phyloP scores from a whole-genome alignment of 2,797 vertebrate genomes.

The Mallotus villosus region DNA sequence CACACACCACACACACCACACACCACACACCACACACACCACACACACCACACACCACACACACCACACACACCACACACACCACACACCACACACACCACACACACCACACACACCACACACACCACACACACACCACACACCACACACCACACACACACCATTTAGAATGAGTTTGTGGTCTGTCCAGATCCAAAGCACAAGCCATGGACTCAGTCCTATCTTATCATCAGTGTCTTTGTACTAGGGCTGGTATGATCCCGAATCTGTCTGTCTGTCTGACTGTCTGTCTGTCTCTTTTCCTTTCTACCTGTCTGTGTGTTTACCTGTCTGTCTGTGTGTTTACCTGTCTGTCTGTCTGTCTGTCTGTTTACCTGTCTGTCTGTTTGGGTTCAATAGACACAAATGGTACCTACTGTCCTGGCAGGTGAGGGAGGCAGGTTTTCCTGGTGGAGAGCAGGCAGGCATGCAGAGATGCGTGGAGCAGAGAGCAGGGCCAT shows the following conservation, averaged over 20 bases:
- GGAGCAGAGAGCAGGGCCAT: slow-evolving; percentile 21
- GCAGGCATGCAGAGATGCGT: slow-evolving; percentile 31
- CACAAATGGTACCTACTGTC: slow-evolving; percentile 75
- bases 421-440: slow-evolving; percentile 74
- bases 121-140: too few relatives aligned
- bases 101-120: too few relatives aligned
- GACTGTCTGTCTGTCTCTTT: background rate
- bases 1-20: too few relatives aligned
- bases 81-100: too few relatives aligned
- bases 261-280: background rate
- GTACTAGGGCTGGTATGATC: too few relatives aligned
- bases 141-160: background rate
- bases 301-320: too few relatives aligned
- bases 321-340: background rate
- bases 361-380: background rate
- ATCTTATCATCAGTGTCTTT: too few relatives aligned
- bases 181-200: too few relatives aligned
- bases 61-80: background rate
- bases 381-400: background rate
- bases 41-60: too few relatives aligned
- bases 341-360: background rate
- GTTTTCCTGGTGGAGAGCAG: slow-evolving; percentile 64
- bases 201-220: too few relatives aligned
- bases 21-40: too few relatives aligned
- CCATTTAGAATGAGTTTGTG: too few relatives aligned